Base-by-base conservation (phyloP, 2,888 invertebrate species). In the Dusona sp. region DNA sequence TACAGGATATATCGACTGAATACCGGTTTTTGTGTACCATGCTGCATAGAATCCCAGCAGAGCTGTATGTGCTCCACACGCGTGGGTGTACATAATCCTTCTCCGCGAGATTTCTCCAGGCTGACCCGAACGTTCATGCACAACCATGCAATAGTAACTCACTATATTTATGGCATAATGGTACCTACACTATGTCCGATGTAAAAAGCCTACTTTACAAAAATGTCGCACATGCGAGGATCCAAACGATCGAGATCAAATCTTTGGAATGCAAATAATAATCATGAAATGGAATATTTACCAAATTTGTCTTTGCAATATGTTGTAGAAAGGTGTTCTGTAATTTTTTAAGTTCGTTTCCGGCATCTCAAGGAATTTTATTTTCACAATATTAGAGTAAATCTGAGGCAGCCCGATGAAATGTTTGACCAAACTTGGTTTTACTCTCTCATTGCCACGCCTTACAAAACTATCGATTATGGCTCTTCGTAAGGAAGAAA, bases 81-180 rank as follows among this genome's bases (percentile, higher is more conserved):
- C 79, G 84, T 84, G 79, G 86, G 84, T 79, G 81, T 70, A 7
- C 45, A 79, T 84, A 72, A 82, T 84, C 80, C 84, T 79, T 82
- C 54, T 48, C 25, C 19, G 29, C 64, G n/a, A 57, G 54, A 64
- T 57, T 22, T 33, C 45, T 77, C 54, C 75, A 77, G 42, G 38
- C 68, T 78, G 72, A 77, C 79, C 77, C 65, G 42, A n/a, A 42
- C 64, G 75, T 79, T 70, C 48, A 64, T 77, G 79, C 75, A 79
- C 68, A 75, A 72, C 33, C 75, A 51, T 29, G 85, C 64, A 54
- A 48, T 22, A 36, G 36, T 51, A 36, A 48, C 42, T 79, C 73
- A 13, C 51, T 38, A 29, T 54, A 72, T 54, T 70, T 72, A 72
- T 33, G 13, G 51, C n/a, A 16, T 38, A 29, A 74, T 42, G 36